These are phyloP conservation scores for Ophiodon elongatus DNA, from an alignment of 2,113 vertebrate species.

Conservation along the genomic window DNA sequence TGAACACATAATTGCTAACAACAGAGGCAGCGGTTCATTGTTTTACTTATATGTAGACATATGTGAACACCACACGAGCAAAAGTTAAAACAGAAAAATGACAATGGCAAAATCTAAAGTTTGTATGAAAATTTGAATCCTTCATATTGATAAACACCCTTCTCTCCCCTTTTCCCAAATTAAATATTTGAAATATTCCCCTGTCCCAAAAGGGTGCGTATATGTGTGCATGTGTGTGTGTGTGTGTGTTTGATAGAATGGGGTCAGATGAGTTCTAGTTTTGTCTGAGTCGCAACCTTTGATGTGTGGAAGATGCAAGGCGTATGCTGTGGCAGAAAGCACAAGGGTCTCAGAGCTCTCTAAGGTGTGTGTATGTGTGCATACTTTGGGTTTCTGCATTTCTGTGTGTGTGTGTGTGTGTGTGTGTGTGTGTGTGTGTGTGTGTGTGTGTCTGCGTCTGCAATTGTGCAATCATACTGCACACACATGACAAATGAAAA, in stretches of 20 bases:
- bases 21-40: not conserved
- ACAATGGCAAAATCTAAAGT: not conserved
- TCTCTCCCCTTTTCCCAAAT: conserved; percentile 10
- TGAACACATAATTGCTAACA: not conserved
- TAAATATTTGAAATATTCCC: conserved; percentile 49
- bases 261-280: conserved; percentile 67
- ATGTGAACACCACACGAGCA: not conserved
- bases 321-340: conserved; percentile 25
- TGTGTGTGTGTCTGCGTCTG: not conserved
- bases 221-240: conserved; percentile 17
- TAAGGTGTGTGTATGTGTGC: not conserved
- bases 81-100: not conserved
- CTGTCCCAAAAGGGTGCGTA: conserved; percentile 28
- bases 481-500: not conserved
- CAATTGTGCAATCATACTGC: not conserved
- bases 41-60: not conserved
- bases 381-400: not conserved
- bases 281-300: conserved; percentile 61
- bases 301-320: conserved; percentile 47
- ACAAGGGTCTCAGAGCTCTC: conserved; percentile 31
- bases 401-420: not conserved
- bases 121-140: not conserved
- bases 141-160: conserved; percentile 21
- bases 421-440: conserved; percentile 1
- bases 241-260: conserved; percentile 67